phyloP scores from a whole-genome alignment of 2,888 invertebrate genomes.

The Diachrysia chrysitis region DNA sequence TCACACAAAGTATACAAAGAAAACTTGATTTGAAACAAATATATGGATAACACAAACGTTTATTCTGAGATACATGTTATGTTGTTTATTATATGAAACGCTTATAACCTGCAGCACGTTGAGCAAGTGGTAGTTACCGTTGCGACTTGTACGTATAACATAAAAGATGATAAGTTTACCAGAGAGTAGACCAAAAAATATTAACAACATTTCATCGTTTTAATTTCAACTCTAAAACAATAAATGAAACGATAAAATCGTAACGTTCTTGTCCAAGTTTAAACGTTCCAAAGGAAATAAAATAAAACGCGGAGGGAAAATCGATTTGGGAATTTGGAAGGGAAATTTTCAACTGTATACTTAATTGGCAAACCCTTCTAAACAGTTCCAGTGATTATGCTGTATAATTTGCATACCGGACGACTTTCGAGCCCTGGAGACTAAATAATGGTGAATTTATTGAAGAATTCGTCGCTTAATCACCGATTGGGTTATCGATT shows the following conservation, averaged over 20 bases:
- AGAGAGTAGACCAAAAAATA: not conserved
- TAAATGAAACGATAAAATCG: conserved; percentile 29
- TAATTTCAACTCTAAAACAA: conserved; percentile 4
- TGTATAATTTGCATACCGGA: conserved; percentile 76
- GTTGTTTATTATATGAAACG: too few relatives aligned
- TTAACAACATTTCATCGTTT: conserved; percentile 3
- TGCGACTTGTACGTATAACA: not conserved
- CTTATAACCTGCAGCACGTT: too few relatives aligned
- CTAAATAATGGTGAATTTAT: conserved; percentile 46
- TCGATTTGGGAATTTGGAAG: conserved; percentile 77
- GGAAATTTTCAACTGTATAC: conserved; percentile 77
- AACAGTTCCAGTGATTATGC: conserved; percentile 79
- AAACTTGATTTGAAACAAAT: too few relatives aligned
- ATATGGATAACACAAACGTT: too few relatives aligned
- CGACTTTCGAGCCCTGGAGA: conserved; percentile 51
- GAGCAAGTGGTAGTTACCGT: too few relatives aligned
- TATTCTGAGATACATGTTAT: too few relatives aligned
- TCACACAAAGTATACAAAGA: too few relatives aligned
- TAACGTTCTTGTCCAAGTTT: conserved; percentile 9
- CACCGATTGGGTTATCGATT: conserved; percentile 47
- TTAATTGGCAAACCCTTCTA: conserved; percentile 79
- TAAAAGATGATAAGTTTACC: not conserved
- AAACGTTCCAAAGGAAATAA: conserved; percentile 46
- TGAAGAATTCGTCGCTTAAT: conserved; percentile 37
- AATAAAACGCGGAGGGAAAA: conserved; percentile 53